Percentiles rank a stretch among this genome's conserved stretches.
These are phyloP conservation scores for Aphidius ervi DNA, from an alignment of 1,140 invertebrate species.

Conservation along the genomic window DNA sequence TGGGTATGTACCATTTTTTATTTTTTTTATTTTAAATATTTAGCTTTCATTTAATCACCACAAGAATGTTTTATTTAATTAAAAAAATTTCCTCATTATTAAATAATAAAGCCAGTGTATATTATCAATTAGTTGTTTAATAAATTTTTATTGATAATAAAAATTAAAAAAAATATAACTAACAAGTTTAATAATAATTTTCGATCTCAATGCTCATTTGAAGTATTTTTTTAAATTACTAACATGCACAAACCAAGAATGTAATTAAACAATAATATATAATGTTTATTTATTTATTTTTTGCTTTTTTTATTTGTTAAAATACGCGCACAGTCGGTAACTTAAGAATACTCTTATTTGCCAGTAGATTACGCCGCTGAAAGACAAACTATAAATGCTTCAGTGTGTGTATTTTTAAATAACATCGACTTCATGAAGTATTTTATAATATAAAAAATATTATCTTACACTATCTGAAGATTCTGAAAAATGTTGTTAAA, in stretches of 20 bases:
- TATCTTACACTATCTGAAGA: too few relatives aligned
- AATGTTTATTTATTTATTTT: too few relatives aligned
- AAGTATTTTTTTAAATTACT: too few relatives aligned
- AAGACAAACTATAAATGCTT: neutral
- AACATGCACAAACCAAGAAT: too few relatives aligned
- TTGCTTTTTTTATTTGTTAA: too few relatives aligned
- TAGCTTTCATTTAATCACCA: neutral
- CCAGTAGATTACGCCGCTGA: conserved; percentile 27
- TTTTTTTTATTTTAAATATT: conserved; percentile 1
- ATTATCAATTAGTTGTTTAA: neutral
- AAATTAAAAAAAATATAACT: too few relatives aligned
- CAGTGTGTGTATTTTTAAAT: neutral
- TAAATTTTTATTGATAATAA: neutral
- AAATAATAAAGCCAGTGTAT: neutral
- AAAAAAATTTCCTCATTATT: conserved; percentile 7
- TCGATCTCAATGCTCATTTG: too few relatives aligned
- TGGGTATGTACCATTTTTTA: conserved; percentile 59
- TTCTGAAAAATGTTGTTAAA: too few relatives aligned
- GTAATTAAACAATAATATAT: too few relatives aligned
- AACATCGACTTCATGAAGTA: too few relatives aligned
- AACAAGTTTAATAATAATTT: too few relatives aligned
- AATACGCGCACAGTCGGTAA: conserved; percentile 24
- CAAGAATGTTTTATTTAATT: neutral
- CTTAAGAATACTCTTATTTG: conserved; percentile 20
- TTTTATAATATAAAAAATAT: too few relatives aligned